Base-by-base conservation (phyloP, 2,888 invertebrate species). In the Andrena dorsata region DNA sequence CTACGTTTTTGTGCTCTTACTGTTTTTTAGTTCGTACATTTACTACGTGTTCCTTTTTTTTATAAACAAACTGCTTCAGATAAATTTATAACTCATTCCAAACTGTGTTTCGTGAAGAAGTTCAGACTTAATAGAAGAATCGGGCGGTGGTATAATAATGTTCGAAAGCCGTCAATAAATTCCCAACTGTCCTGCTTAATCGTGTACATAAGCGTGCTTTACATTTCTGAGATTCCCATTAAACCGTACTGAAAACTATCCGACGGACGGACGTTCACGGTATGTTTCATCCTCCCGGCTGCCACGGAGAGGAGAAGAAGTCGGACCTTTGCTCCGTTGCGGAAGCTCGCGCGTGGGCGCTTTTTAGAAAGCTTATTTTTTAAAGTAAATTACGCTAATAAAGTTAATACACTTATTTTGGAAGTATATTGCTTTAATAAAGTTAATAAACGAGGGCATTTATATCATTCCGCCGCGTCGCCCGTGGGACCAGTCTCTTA, bases 371-470 rank as follows among this genome's bases (percentile, higher is more conserved):
- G 70, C 65, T 82, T 66, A 66, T 77, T 69, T 79, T 85, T 69
- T 58, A 61, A 85, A 79, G 60, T 70, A 68, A 75, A 76, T 72
- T 60, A 69, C 69, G 75, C 49, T 79, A 80, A 79, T 80, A 80
- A 80, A 80, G 80, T 80, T 79, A 68, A 80, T 79, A 72, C 68
- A 72, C 80, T 72, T 80, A 72, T 80, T 80, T 80, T 51, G 71
- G 72, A 49, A 51, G 56, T 80, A 79, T 80, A 80, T 80, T 68
- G 80, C 80, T 80, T 80, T 85, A 86, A 85, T 75, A 75, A 63
- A 87, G 82, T 85, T 85, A 87, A 82, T 76, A 82, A 77, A 85
- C 68, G 75, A 85, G 76, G 68, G 69, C 76, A 73, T 80, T 82
- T 76, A 77, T 79, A 85, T 86, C 88, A 84, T 87, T 76, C 75